These are phyloP conservation scores for Girardia tigrina DNA, from an alignment of 2,888 invertebrate genomes.

Conservation along the genomic window DNA sequence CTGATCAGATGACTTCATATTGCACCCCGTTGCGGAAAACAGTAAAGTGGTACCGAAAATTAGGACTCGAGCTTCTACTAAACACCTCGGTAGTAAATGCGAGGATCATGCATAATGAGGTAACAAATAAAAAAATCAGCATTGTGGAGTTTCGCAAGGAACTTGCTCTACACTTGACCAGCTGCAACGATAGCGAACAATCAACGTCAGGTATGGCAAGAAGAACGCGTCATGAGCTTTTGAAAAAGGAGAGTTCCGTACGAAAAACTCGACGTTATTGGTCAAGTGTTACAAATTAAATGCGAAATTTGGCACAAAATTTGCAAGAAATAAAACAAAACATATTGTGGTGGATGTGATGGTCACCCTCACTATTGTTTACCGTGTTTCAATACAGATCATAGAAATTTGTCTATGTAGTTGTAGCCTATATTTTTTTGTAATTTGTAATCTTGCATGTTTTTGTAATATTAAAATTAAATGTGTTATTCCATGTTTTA, in stretches of 20 bases:
- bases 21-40: background rate
- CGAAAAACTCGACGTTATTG: background rate
- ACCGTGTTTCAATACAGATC: background rate
- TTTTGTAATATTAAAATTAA: background rate
- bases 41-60: background rate
- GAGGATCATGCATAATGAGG: background rate
- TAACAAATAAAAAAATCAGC: background rate
- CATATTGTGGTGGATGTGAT: background rate
- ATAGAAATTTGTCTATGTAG: slow-evolving; percentile 23
- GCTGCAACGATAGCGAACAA: too few relatives aligned
- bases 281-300: background rate
- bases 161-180: background rate
- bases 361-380: background rate
- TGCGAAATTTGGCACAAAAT: background rate
- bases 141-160: background rate
- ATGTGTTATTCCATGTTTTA: background rate
- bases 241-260: background rate
- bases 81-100: background rate
- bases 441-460: slow-evolving; percentile 3
- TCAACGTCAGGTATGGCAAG: background rate
- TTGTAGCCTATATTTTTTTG: slow-evolving; percentile 8
- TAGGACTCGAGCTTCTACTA: background rate
- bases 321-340: background rate
- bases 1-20: too few relatives aligned
- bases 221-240: background rate